Conservation (phyloP, 2,888 invertebrate species). For the Leucophenga montana region DNA sequence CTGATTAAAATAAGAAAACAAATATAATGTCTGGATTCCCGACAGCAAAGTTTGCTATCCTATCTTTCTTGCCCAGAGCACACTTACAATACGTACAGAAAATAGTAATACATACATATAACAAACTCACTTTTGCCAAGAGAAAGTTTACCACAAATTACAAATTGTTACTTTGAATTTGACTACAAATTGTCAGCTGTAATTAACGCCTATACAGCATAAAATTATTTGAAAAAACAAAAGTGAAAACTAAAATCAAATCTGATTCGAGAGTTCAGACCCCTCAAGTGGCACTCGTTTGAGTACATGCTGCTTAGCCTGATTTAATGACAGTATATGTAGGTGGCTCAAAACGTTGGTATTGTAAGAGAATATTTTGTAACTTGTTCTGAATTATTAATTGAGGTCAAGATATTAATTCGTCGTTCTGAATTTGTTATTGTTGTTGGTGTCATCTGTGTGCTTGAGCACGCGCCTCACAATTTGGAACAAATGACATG, state of each 20-base stretch:
- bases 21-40: no score
- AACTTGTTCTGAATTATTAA: not conserved
- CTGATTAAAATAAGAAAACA: no score
- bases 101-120: conserved; percentile 51
- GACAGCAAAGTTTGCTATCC: no score
- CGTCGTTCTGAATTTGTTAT: no score
- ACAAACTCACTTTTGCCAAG: not conserved
- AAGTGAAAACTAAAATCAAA: conserved; percentile 12
- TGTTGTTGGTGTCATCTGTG: no score
- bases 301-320: not conserved
- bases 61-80: no score
- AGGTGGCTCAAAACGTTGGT: not conserved
- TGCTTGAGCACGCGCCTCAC: no score
- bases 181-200: conserved; percentile 47
- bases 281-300: conserved; percentile 38
- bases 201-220: conserved; percentile 61
- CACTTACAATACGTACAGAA: conserved; percentile 37
- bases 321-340: not conserved
- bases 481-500: no score
- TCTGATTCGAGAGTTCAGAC: conserved; percentile 37
- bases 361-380: conserved; percentile 28
- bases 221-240: conserved; percentile 49
- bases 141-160: conserved; percentile 31
- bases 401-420: no score
- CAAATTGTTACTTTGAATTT: not conserved